These are phyloP conservation scores for Cercopithecus hamlyni DNA, from an alignment of 2,797 vertebrate species.

Conservation along the genomic window DNA sequence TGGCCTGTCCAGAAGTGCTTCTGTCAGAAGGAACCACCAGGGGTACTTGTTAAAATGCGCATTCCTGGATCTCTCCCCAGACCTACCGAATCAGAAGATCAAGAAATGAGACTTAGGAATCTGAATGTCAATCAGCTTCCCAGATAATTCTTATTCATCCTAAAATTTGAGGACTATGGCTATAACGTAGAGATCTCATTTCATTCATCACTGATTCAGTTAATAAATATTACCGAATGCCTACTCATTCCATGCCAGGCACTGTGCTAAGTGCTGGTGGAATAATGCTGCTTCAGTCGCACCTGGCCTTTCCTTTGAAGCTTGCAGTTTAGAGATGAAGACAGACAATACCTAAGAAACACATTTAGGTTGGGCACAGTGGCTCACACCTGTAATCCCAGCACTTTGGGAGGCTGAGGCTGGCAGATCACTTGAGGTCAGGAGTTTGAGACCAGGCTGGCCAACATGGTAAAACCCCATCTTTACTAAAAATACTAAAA, in stretches of 20 bases:
- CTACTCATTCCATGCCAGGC: not conserved
- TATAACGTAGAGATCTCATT: not conserved
- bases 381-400: not conserved
- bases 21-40: not conserved
- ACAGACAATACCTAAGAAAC: not conserved
- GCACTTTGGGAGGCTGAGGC: not conserved
- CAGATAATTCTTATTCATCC: not conserved
- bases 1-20: not conserved
- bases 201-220: not conserved
- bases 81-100: not conserved
- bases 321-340: not conserved
- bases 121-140: not conserved
- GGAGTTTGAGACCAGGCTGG: not conserved
- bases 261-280: not conserved
- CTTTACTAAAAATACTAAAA: not conserved
- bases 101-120: not conserved
- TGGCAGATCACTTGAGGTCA: not conserved
- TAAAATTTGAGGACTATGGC: not conserved
- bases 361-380: not conserved
- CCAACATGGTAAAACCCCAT: not conserved
- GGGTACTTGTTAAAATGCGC: not conserved
- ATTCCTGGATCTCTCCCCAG: not conserved
- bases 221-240: not conserved
- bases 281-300: not conserved
- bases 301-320: not conserved